A percentile compares a stretch with the other conserved stretches of the same genome.
Conservation (phyloP, 2,797 vertebrate genomes). For the Anguilla obscura region DNA sequence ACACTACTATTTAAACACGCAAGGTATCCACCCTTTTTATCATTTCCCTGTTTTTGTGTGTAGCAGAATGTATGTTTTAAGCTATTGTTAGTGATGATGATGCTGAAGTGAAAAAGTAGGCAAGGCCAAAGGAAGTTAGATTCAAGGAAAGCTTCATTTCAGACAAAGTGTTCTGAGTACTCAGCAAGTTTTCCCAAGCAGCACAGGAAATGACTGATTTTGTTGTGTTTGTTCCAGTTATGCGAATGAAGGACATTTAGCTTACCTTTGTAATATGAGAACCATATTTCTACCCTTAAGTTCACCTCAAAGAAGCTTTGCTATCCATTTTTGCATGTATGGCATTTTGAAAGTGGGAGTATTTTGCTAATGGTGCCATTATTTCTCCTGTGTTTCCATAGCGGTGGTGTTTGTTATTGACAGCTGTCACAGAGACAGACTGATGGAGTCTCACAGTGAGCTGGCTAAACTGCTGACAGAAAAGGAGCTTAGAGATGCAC, state of each 20-base stretch:
- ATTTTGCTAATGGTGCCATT: not conserved
- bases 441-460: conserved; percentile 95
- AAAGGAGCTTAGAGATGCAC: conserved; percentile 93
- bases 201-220: not conserved
- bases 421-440: conserved; percentile 92
- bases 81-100: not conserved
- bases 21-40: conserved; percentile 76
- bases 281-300: not conserved
- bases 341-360: not conserved
- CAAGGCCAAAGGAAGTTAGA: not conserved
- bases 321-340: not conserved
- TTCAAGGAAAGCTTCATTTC: not conserved
- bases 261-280: not conserved
- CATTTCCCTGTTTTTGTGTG: not conserved
- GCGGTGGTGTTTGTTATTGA: conserved; percentile 97
- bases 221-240: not conserved
- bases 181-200: not conserved
- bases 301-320: not conserved
- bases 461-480: conserved; percentile 95
- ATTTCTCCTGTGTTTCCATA: conserved; percentile 50
- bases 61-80: not conserved
- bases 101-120: not conserved
- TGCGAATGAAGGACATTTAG: not conserved
- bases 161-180: not conserved
- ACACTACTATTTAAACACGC: conserved; percentile 98